Conservation (phyloP, 2,113 vertebrate genomes). For the Clarias macrocephalus region DNA sequence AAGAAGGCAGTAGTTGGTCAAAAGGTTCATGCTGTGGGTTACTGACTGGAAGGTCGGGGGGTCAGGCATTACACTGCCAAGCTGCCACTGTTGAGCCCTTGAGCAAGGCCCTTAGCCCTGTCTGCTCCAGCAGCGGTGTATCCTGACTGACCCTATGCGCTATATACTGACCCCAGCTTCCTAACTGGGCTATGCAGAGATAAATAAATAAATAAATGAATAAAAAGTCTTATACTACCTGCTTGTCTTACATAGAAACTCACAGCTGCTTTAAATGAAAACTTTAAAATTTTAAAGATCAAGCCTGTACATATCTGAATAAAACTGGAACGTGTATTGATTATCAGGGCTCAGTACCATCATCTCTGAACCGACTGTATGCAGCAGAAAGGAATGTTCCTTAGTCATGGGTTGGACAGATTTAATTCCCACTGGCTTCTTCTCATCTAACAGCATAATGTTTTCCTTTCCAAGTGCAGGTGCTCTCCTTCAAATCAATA, state of each 20-base stretch:
- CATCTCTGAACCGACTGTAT: neutral
- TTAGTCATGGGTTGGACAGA: neutral
- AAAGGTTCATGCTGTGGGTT: too few relatives aligned
- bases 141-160: too few relatives aligned
- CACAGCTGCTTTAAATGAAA: conserved; percentile 3
- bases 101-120: too few relatives aligned
- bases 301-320: neutral
- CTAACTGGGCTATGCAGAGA: too few relatives aligned
- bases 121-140: too few relatives aligned
- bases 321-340: neutral
- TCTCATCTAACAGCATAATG: neutral
- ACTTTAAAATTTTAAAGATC: neutral
- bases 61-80: too few relatives aligned
- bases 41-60: too few relatives aligned
- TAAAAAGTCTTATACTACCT: neutral
- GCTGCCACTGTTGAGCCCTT: too few relatives aligned
- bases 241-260: neutral
- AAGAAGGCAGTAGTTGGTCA: too few relatives aligned
- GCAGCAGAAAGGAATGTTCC: conserved; percentile 18
- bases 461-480: conserved; percentile 2
- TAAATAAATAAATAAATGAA: too few relatives aligned
- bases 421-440: neutral
- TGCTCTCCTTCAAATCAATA: conserved; percentile 1
- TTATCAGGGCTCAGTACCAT: neutral
- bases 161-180: too few relatives aligned